phyloP scores from a whole-genome alignment of 2,888 invertebrate species.

The Erpobdella octoculata region DNA sequence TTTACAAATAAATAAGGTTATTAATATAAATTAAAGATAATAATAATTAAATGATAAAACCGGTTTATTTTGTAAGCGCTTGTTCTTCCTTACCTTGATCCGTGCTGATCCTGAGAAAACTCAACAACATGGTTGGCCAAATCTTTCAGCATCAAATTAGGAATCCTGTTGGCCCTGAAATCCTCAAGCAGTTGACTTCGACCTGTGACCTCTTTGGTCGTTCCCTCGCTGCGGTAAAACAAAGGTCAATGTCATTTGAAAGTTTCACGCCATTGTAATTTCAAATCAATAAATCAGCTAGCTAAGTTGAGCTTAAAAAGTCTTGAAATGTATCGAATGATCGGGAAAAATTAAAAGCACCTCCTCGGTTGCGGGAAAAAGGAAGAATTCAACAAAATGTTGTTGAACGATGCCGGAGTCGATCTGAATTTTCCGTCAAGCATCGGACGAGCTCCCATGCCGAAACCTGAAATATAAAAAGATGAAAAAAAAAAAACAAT shows the following conservation, averaged over 20 bases:
- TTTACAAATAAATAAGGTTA: neutral
- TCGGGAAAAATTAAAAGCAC: too few relatives aligned
- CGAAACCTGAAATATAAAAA: neutral
- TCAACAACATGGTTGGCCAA: constrained; percentile 95
- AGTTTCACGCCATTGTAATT: too few relatives aligned
- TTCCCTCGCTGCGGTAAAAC: constrained; percentile 29
- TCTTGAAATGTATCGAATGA: too few relatives aligned
- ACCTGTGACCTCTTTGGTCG: constrained; percentile 49
- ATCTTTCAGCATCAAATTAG: constrained; percentile 69
- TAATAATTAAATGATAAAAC: neutral
- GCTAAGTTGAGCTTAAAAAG: too few relatives aligned
- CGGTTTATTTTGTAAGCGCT: neutral
- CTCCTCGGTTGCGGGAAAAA: constrained; percentile 51
- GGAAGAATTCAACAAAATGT: constrained; percentile 15
- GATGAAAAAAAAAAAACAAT: too few relatives aligned
- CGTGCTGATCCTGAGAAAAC: constrained; percentile 98
- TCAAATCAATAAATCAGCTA: too few relatives aligned
- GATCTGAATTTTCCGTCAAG: neutral
- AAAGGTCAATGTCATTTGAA: too few relatives aligned
- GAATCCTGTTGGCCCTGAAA: constrained; percentile 61
- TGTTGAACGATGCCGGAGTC: constrained; percentile 4
- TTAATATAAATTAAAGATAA: neutral
- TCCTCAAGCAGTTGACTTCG: constrained; percentile 87
- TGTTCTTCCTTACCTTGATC: constrained; percentile 59
- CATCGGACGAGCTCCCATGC: neutral